These are phyloP conservation scores for Papilio helenus DNA, from an alignment of 1,140 invertebrate genomes.

Conservation along the genomic window DNA sequence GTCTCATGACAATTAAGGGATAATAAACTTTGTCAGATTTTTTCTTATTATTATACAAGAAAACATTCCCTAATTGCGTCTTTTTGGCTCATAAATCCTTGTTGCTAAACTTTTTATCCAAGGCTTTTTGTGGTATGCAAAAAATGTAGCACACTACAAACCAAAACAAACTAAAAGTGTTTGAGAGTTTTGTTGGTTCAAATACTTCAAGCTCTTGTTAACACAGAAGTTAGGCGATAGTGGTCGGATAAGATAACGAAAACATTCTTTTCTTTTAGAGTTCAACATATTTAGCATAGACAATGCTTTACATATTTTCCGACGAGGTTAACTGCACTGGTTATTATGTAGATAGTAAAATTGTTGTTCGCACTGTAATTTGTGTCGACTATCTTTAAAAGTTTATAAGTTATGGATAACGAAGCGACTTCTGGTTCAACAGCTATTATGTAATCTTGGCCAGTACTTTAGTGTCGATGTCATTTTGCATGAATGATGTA, in stretches of 20 bases:
- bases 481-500: not conserved
- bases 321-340: constrained; percentile 36
- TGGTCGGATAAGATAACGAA: constrained; percentile 31
- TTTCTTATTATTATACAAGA: not conserved
- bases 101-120: not conserved
- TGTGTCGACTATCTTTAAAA: constrained; percentile 36
- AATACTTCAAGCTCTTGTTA: constrained; percentile 32
- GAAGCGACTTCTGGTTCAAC: constrained; percentile 5
- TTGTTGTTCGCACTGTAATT: constrained; percentile 33
- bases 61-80: not conserved
- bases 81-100: not conserved
- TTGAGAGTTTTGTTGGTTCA: constrained; percentile 34
- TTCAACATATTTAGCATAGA: constrained; percentile 30
- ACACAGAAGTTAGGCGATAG: constrained; percentile 29
- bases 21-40: not conserved
- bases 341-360: constrained; percentile 38
- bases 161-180: constrained; percentile 30
- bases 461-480: not conserved
- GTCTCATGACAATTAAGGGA: not conserved
- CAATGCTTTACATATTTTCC: constrained; percentile 31
- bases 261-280: constrained; percentile 14
- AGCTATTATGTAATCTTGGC: constrained; percentile 24
- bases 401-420: constrained; percentile 30
- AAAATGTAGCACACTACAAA: constrained; percentile 34
- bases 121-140: constrained; percentile 1